Conservation (phyloP, 1,140 invertebrate genomes). For the Aphidius gifuensis region DNA sequence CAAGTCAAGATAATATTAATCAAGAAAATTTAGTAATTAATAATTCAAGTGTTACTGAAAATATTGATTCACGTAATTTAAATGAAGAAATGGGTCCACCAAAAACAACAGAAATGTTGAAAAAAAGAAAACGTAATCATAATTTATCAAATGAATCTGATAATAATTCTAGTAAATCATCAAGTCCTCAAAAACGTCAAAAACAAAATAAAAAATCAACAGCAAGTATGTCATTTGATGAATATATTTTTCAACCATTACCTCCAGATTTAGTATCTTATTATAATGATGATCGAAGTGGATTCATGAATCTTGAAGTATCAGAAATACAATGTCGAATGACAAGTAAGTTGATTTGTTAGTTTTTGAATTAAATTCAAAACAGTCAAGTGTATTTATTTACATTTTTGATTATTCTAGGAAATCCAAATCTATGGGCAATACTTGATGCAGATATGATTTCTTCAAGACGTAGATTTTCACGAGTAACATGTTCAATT, state of each 20-base stretch:
- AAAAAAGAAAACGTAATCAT: too few relatives aligned
- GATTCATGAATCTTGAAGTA: constrained; percentile 58
- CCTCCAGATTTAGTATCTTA: constrained; percentile 58
- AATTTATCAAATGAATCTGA: too few relatives aligned
- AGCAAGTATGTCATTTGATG: constrained; percentile 12
- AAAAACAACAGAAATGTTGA: too few relatives aligned
- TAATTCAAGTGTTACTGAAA: too few relatives aligned
- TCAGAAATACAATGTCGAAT: constrained; percentile 55
- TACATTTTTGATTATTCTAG: constrained; percentile 23
- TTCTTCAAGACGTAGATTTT: constrained; percentile 26
- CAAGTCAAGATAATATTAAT: too few relatives aligned
- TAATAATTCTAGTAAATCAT: neutral
- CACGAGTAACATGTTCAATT: constrained; percentile 56
- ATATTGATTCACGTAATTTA: too few relatives aligned
- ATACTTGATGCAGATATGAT: constrained; percentile 46
- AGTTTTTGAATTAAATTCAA: neutral
- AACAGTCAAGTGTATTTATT: constrained; percentile 10
- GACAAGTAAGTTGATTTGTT: constrained; percentile 54
- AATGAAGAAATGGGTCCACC: too few relatives aligned
- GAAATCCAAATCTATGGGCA: constrained; percentile 52
- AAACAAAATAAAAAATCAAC: constrained; percentile 12
- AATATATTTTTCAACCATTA: constrained; percentile 41
- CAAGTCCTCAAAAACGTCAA: constrained; percentile 9
- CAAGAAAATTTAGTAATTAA: too few relatives aligned
- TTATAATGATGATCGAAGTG: constrained; percentile 62